Conservation (phyloP, 1,140 invertebrate species). For the Calephelis virginiensis region DNA sequence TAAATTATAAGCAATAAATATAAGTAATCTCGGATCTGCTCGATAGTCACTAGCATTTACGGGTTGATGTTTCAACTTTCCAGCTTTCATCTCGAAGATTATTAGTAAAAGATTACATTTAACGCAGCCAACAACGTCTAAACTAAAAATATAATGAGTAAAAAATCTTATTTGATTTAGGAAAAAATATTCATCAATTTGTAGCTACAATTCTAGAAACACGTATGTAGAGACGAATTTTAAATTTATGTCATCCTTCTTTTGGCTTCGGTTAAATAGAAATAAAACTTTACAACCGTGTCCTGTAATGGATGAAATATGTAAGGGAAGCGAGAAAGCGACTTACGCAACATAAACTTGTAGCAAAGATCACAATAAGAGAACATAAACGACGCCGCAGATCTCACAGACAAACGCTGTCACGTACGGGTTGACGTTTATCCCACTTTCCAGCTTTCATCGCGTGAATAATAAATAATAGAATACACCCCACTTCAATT, state of each 20-base stretch:
- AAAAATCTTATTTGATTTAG: no score
- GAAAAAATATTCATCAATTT: no score
- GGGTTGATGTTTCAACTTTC: conserved; percentile 60
- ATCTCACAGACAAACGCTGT: conserved; percentile 45
- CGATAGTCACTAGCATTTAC: conserved; percentile 55
- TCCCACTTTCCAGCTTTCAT: conserved; percentile 68
- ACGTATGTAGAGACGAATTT: no score
- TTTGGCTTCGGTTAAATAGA: background rate
- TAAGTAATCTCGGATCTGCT: conserved; percentile 44
- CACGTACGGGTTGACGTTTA: conserved; percentile 64
- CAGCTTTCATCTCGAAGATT: conserved; percentile 46
- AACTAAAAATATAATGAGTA: no score
- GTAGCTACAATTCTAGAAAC: no score
- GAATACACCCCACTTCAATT: conserved; percentile 49
- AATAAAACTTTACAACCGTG: conserved; percentile 22
- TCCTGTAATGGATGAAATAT: conserved; percentile 18
- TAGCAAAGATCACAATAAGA: conserved; percentile 38
- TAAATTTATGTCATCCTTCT: background rate
- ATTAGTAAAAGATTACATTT: conserved; percentile 64
- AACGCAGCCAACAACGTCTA: no score
- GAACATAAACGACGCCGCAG: conserved; percentile 46
- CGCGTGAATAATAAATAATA: conserved; percentile 69
- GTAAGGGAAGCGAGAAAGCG: conserved; percentile 5
- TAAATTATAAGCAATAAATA: no score
- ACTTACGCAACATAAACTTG: conserved; percentile 28